phyloP scores from a whole-genome alignment of 2,888 invertebrate species.

The Petrolisthes cinctipes region DNA sequence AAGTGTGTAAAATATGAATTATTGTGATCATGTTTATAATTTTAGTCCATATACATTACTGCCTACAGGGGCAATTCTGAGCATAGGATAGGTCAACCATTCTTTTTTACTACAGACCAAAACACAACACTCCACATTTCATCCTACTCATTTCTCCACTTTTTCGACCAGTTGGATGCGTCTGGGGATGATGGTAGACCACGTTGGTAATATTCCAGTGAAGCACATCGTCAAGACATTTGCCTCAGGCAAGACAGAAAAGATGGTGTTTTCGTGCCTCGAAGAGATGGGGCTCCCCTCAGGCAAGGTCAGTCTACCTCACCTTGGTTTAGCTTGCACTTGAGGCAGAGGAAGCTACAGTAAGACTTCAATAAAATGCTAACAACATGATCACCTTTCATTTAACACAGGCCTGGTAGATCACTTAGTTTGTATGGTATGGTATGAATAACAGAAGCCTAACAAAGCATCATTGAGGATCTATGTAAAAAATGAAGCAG shows the following conservation, averaged over 20 bases:
- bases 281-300: slow-evolving; percentile 93
- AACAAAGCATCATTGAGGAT: no score
- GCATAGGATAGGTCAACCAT: no score
- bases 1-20: no score
- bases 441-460: no score
- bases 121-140: no score
- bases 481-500: no score
- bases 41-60: no score
- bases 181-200: slow-evolving; percentile 91
- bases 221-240: slow-evolving; percentile 96
- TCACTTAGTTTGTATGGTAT: background rate
- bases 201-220: slow-evolving; percentile 95
- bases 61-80: no score
- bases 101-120: no score
- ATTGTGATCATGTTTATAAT: no score
- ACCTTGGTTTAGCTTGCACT: background rate
- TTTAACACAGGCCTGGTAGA: background rate
- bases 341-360: background rate
- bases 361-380: no score
- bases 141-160: background rate
- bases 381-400: background rate
- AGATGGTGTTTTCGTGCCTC: slow-evolving; percentile 95
- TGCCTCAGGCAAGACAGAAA: slow-evolving; percentile 99
- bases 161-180: slow-evolving; percentile 93
- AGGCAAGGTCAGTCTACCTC: slow-evolving; percentile 77